A percentile compares a stretch with the other conserved stretches of the same genome.
Conservation (phyloP, 2,888 invertebrate species). For the Dendrolimus houi region DNA sequence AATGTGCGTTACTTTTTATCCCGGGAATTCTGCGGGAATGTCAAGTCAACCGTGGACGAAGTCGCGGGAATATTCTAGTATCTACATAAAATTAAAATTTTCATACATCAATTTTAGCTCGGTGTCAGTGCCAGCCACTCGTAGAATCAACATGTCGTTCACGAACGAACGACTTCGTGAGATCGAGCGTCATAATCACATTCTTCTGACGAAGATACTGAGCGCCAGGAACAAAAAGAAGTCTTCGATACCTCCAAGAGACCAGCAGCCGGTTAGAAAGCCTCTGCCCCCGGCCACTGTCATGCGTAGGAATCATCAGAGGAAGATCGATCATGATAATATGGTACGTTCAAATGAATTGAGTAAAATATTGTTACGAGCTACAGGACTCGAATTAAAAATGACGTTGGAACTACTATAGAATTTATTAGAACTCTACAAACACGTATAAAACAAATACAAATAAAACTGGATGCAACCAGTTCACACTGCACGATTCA, state of each 20-base stretch:
- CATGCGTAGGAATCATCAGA: slow-evolving; percentile 69
- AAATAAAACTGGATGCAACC: too few relatives aligned
- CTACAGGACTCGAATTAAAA: too few relatives aligned
- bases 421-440: too few relatives aligned
- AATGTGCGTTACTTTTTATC: too few relatives aligned
- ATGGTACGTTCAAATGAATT: slow-evolving; percentile 40
- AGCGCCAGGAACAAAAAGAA: slow-evolving; percentile 52
- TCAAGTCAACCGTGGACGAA: too few relatives aligned
- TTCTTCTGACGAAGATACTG: slow-evolving; percentile 74
- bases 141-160: slow-evolving; percentile 71
- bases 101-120: slow-evolving; percentile 32
- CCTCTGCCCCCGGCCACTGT: slow-evolving; percentile 63
- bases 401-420: too few relatives aligned
- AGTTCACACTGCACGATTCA: too few relatives aligned
- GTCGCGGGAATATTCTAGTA: too few relatives aligned
- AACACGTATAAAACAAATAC: too few relatives aligned
- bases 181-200: slow-evolving; percentile 78
- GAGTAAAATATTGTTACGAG: too few relatives aligned
- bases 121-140: slow-evolving; percentile 36
- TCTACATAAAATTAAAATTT: too few relatives aligned
- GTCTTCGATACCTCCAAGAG: slow-evolving; percentile 44
- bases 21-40: too few relatives aligned
- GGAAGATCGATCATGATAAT: slow-evolving; percentile 76
- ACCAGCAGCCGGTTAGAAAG: slow-evolving; percentile 22
- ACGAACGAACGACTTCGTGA: slow-evolving; percentile 76